Evolutionary conservation across 2,797 vertebrate species (phyloP), one percentile per base, ranked within the genome.

Genomic region (Triplophysa bombifrons): DNA sequence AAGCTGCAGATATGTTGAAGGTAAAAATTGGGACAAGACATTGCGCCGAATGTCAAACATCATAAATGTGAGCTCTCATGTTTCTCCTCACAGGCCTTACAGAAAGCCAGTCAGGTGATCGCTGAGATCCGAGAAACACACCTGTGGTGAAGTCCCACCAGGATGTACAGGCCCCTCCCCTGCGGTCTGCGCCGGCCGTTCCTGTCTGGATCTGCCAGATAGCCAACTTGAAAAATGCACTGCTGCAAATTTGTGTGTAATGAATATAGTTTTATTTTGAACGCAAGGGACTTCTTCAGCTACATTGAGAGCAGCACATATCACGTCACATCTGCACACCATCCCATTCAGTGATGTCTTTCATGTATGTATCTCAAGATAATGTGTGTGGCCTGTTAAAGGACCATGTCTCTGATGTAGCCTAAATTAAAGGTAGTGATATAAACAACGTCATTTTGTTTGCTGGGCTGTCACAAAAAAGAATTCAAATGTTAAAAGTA

Each of bases 41-140:
- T 65, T 22, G 7, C 16, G 8, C 7, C 19, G n/a, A 10, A 48
- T 5, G 13, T 38, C 12, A 22, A 20, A n/a, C 50, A 10, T 63
- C 30, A 5, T 3, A 69, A 2, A 38, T 10, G 1, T 7, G 46
- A 22, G 16, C 72, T 10, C 6, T 64, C 46, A 69, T 75, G 72
- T 19, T n/a, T 83, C n/a, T 25, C 67, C 38, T 56, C 84, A 2
- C 89, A 99, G 97, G 98, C 97, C 22, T 87, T 98, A 89, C 97
- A 99, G 92, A 95, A 95, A 94, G 97, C 98, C 87, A 96, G 97
- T 88, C 98, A 99, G 87, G 97, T 98, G 87, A 99, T 99, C 66
- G 97, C 97, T 51, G 98, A 99, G 90, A 98, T 99, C 85, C 92
- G 97, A 85, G 98, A 99, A 91, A 99, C 97, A 22, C 98, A 99